These are phyloP conservation scores for Dolichomitus sp. DNA, from an alignment of 2,888 invertebrate species.

Conservation along the genomic window DNA sequence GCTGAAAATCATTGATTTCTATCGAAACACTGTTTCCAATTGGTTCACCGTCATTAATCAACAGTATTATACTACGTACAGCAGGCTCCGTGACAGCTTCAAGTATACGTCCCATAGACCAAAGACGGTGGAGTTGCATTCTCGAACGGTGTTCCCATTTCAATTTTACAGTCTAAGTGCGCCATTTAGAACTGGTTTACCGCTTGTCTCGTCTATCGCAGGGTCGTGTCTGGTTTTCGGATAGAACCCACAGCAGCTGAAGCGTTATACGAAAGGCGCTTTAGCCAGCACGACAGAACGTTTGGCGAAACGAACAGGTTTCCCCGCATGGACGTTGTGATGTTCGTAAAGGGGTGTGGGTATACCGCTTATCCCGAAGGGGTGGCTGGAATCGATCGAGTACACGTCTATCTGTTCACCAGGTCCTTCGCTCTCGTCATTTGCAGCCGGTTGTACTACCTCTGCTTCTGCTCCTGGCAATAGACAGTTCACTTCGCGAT, in stretches of 20 bases:
- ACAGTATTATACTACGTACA: too few species aligned
- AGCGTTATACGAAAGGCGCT: slow-evolving; percentile 17
- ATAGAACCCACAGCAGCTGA: slow-evolving; percentile 10
- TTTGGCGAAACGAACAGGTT: slow-evolving; percentile 51
- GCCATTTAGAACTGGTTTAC: slow-evolving; percentile 54
- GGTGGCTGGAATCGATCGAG: slow-evolving; percentile 61
- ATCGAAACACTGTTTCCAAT: background rate
- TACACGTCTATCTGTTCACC: slow-evolving; percentile 61
- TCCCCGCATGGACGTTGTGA: slow-evolving; percentile 31
- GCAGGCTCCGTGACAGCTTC: background rate
- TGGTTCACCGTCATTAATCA: background rate
- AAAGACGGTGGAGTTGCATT: slow-evolving; percentile 40
- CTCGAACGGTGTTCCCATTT: slow-evolving; percentile 22
- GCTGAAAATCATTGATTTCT: background rate
- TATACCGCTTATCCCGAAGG: slow-evolving; percentile 46
- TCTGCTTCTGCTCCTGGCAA: slow-evolving; percentile 51
- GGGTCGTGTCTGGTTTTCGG: slow-evolving; percentile 51
- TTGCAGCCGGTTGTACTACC: slow-evolving; percentile 54
- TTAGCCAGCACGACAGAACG: slow-evolving; percentile 33
- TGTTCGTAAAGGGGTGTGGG: slow-evolving; percentile 43
- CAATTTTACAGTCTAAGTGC: slow-evolving; percentile 44
- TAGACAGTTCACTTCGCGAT: slow-evolving; percentile 60
- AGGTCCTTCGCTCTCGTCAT: slow-evolving; percentile 58
- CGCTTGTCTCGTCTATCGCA: slow-evolving; percentile 56
- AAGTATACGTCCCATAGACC: background rate